Conservation (phyloP, 2,113 vertebrate genomes). For the Athene noctua region DNA sequence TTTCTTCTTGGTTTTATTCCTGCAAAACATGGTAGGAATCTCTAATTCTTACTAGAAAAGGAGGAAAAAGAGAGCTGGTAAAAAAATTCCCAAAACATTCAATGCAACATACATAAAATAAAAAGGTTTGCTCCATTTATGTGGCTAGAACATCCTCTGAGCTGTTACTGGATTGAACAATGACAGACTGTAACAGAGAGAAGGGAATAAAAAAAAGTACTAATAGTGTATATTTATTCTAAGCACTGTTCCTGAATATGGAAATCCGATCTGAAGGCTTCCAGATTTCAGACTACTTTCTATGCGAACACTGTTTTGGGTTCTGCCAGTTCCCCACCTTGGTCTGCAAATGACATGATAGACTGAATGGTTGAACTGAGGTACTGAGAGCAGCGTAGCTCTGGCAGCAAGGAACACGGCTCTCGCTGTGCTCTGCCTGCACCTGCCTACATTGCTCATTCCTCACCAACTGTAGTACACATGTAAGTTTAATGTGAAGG, state of each 20-base stretch:
- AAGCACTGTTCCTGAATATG: not conserved
- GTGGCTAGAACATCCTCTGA: not conserved
- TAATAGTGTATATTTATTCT: not conserved
- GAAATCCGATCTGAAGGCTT: not conserved
- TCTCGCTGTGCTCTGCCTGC: not conserved
- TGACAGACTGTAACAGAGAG: not conserved
- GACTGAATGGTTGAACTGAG: not conserved
- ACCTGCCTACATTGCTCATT: not conserved
- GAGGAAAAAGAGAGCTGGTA: not conserved
- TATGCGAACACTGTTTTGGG: not conserved
- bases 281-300: not conserved
- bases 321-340: not conserved
- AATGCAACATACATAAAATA: not conserved
- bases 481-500: not conserved
- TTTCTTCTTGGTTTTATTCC: not conserved
- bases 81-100: not conserved
- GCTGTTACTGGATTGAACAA: not conserved
- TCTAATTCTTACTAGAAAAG: not conserved
- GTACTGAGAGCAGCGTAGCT: not conserved
- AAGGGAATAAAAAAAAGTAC: not conserved
- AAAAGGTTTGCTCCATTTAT: not conserved
- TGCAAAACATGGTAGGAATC: not conserved
- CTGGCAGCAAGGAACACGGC: not conserved
- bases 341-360: not conserved
- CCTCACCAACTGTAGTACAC: not conserved